A percentile compares a stretch with the other conserved stretches of the same genome.
Evolutionary conservation across 2,888 invertebrate species (phyloP).

Genomic region (Pocota personata): DNA sequence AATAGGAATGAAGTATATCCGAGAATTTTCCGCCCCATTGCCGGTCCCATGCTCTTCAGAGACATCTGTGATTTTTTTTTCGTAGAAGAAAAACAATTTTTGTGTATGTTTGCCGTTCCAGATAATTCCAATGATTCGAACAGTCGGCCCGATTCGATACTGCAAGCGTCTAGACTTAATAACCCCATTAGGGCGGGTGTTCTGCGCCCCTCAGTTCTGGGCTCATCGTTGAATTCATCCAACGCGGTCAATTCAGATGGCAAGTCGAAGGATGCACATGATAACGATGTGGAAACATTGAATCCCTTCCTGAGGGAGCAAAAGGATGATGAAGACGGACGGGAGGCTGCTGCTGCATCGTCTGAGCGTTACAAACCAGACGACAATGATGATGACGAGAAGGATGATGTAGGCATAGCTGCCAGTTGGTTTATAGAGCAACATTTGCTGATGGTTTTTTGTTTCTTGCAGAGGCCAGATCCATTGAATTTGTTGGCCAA

Average conservation of each 20-base stretch:
- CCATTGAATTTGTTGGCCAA: constrained; percentile 80
- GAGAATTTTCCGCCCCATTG: not conserved
- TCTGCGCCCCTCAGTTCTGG: constrained; percentile 80
- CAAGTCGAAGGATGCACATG: constrained; percentile 53
- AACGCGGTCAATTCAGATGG: constrained; percentile 75
- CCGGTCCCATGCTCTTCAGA: not conserved
- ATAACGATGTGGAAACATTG: constrained; percentile 66
- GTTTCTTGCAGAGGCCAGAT: constrained; percentile 78
- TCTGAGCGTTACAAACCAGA: constrained; percentile 66
- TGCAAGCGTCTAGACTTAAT: constrained; percentile 79
- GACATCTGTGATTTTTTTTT: not conserved
- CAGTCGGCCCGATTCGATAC: constrained; percentile 77
- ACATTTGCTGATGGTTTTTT: not conserved
- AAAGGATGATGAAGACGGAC: constrained; percentile 76
- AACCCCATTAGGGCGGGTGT: constrained; percentile 77
- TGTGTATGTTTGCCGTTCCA: constrained; percentile 70
- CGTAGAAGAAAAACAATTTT: constrained; percentile 1
- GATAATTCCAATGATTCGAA: constrained; percentile 81
- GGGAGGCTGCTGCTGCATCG: constrained; percentile 54
- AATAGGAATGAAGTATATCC: not conserved
- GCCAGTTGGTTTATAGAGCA: not conserved
- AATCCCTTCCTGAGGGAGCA: constrained; percentile 81
- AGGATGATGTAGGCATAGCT: constrained; percentile 76
- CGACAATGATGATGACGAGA: constrained; percentile 72
- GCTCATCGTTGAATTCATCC: constrained; percentile 77